phyloP scores from a whole-genome alignment of 2,797 vertebrate genomes.

The Astyanax mexicanus region DNA sequence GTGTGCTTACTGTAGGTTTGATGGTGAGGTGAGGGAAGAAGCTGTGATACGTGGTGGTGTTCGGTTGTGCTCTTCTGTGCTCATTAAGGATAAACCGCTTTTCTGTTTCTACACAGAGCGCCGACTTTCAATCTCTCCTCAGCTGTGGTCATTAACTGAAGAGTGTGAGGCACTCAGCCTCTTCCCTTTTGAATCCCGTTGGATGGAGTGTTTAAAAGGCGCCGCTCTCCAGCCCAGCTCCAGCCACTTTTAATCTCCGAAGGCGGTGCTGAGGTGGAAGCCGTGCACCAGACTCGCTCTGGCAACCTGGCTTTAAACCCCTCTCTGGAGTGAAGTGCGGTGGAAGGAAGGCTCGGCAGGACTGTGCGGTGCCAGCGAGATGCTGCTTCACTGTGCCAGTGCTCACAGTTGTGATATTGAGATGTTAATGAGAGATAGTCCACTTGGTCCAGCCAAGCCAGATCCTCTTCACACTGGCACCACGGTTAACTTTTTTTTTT shows the following conservation, averaged over 20 bases:
- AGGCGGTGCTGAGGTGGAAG: constrained; percentile 4
- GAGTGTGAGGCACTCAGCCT: constrained; percentile 18
- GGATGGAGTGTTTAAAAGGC: constrained; percentile 23
- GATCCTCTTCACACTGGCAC: constrained; percentile 9
- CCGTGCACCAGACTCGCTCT: constrained; percentile 13
- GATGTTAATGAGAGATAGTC: constrained; percentile 1
- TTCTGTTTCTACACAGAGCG: constrained; percentile 23
- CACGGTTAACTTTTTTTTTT: background rate
- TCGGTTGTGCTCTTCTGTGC: constrained; percentile 11
- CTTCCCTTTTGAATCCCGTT: constrained; percentile 11
- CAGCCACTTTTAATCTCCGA: constrained; percentile 11
- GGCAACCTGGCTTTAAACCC: background rate
- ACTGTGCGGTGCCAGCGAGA: background rate
- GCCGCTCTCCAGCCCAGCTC: constrained; percentile 11
- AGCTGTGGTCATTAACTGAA: constrained; percentile 37
- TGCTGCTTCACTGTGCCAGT: constrained; percentile 6
- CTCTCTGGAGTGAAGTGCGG: constrained; percentile 12
- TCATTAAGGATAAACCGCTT: constrained; percentile 31
- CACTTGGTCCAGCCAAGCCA: background rate
- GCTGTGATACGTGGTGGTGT: background rate
- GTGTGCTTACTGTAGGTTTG: background rate
- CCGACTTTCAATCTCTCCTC: constrained; percentile 29
- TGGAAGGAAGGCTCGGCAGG: constrained; percentile 3
- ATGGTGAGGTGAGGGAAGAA: background rate
- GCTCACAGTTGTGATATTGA: constrained; percentile 7